These are phyloP conservation scores for Drosophila pseudotakahashii DNA, from an alignment of 2,888 invertebrate species.

Conservation along the genomic window DNA sequence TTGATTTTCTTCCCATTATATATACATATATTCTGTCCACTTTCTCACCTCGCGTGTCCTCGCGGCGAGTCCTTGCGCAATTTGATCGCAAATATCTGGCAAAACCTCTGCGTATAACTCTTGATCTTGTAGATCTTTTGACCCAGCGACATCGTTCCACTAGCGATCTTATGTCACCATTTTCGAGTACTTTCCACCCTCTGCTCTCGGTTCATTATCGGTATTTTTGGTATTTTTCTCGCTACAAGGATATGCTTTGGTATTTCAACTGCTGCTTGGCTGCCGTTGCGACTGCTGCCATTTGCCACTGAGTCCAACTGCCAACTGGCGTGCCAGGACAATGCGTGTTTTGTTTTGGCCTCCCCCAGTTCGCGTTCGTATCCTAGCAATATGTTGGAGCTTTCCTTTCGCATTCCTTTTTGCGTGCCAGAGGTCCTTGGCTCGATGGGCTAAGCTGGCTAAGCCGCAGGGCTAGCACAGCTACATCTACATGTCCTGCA, in stretches of 20 bases:
- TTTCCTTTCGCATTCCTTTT: conserved; percentile 53
- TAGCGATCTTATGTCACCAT: conserved; percentile 71
- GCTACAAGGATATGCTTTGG: conserved; percentile 3
- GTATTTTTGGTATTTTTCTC: conserved; percentile 29
- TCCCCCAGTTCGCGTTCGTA: conserved; percentile 55
- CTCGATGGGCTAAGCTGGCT: conserved; percentile 39
- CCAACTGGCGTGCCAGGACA: conserved; percentile 66
- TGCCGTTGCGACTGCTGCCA: conserved; percentile 61
- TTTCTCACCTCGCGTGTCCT: conserved; percentile 62
- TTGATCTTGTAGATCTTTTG: conserved; percentile 80
- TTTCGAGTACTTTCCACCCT: conserved; percentile 8
- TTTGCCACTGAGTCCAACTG: conserved; percentile 71
- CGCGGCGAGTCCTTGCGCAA: conserved; percentile 68
- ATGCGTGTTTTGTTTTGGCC: conserved; percentile 73
- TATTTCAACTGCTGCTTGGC: conserved; percentile 17
- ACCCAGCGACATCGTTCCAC: conserved; percentile 74
- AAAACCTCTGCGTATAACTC: conserved; percentile 75
- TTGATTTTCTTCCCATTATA: background rate
- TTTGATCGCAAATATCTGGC: conserved; percentile 68
- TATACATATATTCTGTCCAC: too few species aligned
- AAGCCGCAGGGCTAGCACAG: conserved; percentile 35
- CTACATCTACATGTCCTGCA: conserved; percentile 6
- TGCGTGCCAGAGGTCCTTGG: conserved; percentile 54
- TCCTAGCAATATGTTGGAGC: conserved; percentile 79
- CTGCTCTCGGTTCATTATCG: conserved; percentile 25